phyloP scores from a whole-genome alignment of 2,888 invertebrate species.

The Patella ulyssiponensis region DNA sequence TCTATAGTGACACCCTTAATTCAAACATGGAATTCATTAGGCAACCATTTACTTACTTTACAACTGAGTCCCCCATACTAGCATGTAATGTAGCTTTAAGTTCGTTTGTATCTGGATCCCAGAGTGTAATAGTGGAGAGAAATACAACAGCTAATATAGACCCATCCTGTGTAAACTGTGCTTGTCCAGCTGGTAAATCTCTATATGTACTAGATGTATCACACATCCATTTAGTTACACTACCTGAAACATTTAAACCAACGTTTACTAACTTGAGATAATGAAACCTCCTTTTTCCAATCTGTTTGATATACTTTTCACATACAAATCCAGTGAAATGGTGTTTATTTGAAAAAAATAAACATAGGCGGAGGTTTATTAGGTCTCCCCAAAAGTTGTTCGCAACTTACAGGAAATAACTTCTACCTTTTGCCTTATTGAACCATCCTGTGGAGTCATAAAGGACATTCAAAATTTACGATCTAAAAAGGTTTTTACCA shows the following conservation, averaged over 20 bases:
- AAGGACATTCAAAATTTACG: no score
- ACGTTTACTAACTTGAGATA: background rate
- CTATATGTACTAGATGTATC: constrained; percentile 78
- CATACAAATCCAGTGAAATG: no score
- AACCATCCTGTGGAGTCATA: no score
- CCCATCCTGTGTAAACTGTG: constrained; percentile 83
- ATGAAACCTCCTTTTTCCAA: background rate
- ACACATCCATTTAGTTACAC: constrained; percentile 79
- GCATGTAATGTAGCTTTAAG: constrained; percentile 46
- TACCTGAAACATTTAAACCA: constrained; percentile 70
- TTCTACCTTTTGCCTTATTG: no score
- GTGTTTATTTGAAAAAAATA: no score
- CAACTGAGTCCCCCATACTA: constrained; percentile 25
- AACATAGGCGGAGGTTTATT: no score
- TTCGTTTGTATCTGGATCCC: constrained; percentile 76
- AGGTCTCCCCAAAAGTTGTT: no score
- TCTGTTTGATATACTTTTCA: no score
- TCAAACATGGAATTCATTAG: background rate
- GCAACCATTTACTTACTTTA: constrained; percentile 37
- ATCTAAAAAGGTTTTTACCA: no score
- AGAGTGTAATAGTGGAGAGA: constrained; percentile 80
- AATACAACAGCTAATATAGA: constrained; percentile 82
- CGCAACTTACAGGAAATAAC: no score
- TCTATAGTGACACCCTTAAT: background rate
- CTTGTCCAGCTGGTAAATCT: constrained; percentile 76